Percentiles rank a stretch among this genome's conserved stretches.
Conservation (phyloP, 2,888 invertebrate species). For the Myopa tessellatipennis region DNA sequence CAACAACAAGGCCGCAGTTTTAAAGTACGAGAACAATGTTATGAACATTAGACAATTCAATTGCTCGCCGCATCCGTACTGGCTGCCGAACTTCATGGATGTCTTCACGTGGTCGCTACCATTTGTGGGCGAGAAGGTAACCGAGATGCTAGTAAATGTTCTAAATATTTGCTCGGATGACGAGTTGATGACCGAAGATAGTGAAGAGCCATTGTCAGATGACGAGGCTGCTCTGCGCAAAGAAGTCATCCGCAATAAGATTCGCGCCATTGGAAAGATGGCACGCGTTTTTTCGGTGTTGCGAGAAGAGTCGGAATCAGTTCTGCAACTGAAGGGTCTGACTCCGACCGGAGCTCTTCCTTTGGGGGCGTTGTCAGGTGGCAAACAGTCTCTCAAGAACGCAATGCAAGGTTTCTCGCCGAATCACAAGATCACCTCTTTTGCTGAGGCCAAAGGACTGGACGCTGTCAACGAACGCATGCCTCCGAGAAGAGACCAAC, state of each 20-base stretch:
- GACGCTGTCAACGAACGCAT: conserved; percentile 99
- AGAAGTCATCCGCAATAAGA: conserved; percentile 99
- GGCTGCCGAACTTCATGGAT: conserved; percentile 99
- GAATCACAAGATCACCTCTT: conserved; percentile 96
- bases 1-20: conserved; percentile 99
- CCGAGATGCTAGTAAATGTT: conserved; percentile 99
- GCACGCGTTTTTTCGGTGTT: conserved; percentile 98
- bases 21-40: conserved; percentile 99
- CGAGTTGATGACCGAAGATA: conserved; percentile 96
- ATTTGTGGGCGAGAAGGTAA: conserved; percentile 98
- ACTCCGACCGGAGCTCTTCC: conserved; percentile 98
- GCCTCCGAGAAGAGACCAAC: conserved; percentile 92
- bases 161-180: conserved; percentile 99
- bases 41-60: conserved; percentile 99
- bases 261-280: conserved; percentile 99
- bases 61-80: conserved; percentile 99
- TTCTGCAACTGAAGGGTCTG: conserved; percentile 96
- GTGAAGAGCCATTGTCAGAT: conserved; percentile 73
- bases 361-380: conserved; percentile 94
- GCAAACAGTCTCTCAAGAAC: conserved; percentile 94
- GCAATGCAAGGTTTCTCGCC: conserved; percentile 95
- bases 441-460: conserved; percentile 97
- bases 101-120: conserved; percentile 99
- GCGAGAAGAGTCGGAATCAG: conserved; percentile 99
- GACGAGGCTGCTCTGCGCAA: conserved; percentile 92